Conservation (phyloP, 1,140 invertebrate species). For the Carcinoscorpius rotundicauda region DNA sequence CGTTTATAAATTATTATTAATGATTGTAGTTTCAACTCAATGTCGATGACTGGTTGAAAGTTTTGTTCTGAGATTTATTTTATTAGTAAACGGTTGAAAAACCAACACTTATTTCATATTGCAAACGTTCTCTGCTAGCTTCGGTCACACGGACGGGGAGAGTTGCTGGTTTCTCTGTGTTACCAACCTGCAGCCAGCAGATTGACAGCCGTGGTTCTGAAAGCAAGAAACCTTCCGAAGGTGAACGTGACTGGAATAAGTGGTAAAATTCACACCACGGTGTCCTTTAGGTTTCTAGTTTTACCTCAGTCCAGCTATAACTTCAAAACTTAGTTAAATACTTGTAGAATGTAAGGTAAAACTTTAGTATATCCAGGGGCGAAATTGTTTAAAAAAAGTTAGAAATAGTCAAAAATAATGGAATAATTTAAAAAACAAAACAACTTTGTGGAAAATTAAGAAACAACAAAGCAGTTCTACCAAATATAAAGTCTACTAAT, state of each 20-base stretch:
- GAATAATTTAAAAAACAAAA: too few relatives aligned
- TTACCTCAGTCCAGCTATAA: not conserved
- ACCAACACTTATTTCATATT: not conserved
- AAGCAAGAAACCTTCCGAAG: constrained; percentile 83
- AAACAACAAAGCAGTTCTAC: too few relatives aligned
- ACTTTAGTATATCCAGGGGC: not conserved
- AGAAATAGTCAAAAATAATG: too few relatives aligned
- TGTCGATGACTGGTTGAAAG: constrained; percentile 4
- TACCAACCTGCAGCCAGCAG: constrained; percentile 82
- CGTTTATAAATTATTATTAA: too few relatives aligned
- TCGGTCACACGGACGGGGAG: constrained; percentile 70
- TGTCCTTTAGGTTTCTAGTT: too few relatives aligned
- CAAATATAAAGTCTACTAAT: too few relatives aligned
- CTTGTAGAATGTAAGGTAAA: not conserved
- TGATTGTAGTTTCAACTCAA: not conserved
- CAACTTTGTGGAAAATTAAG: too few relatives aligned
- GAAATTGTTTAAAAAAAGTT: not conserved
- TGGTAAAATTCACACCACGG: constrained; percentile 30
- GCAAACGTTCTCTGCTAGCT: constrained; percentile 44
- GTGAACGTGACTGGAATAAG: constrained; percentile 91
- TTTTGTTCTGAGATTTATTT: not conserved
- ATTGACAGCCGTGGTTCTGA: constrained; percentile 80
- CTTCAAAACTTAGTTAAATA: constrained; percentile 2
- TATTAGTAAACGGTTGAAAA: not conserved
- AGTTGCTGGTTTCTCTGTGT: constrained; percentile 77